These are phyloP conservation scores for Tetragnatha versicolor DNA, from an alignment of 1,140 invertebrate species.

Conservation along the genomic window DNA sequence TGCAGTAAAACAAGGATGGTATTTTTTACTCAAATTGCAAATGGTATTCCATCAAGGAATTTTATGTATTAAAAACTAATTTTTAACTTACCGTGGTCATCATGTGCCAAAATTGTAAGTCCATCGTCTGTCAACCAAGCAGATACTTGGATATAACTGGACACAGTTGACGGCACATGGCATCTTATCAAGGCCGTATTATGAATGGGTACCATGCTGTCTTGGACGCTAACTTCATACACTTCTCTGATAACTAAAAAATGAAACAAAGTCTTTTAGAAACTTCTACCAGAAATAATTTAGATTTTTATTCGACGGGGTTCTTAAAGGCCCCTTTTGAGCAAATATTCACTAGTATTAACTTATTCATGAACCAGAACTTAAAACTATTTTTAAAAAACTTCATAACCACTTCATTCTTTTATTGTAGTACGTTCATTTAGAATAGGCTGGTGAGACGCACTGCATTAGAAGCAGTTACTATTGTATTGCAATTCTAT, in stretches of 20 bases:
- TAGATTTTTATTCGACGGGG: neutral
- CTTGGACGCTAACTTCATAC: slow-evolving; percentile 45
- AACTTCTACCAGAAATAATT: neutral
- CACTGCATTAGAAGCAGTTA: no score
- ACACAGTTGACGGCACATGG: slow-evolving; percentile 63
- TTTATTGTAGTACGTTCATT: no score
- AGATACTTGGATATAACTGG: slow-evolving; percentile 62
- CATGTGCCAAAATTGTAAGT: slow-evolving; percentile 40
- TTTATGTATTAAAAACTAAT: no score
- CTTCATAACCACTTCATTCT: no score
- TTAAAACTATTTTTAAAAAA: no score
- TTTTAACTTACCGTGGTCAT: slow-evolving; percentile 51
- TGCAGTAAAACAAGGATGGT: no score
- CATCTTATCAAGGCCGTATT: slow-evolving; percentile 66
- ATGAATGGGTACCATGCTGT: slow-evolving; percentile 44
- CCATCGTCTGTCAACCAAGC: slow-evolving; percentile 62
- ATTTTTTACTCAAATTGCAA: no score
- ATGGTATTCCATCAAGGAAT: no score
- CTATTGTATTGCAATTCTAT: no score
- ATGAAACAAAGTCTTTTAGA: neutral
- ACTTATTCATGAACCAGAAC: no score
- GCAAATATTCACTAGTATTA: no score
- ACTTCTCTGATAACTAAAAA: slow-evolving; percentile 36
- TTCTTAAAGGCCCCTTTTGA: neutral
- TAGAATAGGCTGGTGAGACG: no score